Conservation (phyloP, 35 echinoderm and acorn worm species). For the Amphiura filiformis region DNA sequence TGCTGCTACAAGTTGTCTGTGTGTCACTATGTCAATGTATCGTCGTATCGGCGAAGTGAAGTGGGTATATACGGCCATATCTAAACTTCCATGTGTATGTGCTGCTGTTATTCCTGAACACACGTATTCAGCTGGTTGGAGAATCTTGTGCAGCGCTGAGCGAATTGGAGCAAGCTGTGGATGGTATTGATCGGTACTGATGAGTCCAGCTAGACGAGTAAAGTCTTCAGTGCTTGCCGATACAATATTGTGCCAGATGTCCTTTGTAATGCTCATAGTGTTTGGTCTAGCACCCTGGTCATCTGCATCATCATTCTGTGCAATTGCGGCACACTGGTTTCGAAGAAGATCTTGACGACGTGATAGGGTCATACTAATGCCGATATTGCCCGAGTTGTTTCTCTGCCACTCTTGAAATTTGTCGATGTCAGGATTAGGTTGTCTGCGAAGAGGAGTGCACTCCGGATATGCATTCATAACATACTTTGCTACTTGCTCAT, state of each 20-base stretch:
- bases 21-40: slow-evolving; percentile 85
- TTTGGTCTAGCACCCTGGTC: background rate
- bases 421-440: slow-evolving; percentile 41
- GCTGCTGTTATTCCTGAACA: slow-evolving; percentile 29
- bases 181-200: slow-evolving; percentile 64
- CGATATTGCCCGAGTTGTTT: slow-evolving; percentile 26
- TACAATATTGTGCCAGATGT: background rate
- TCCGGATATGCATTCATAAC: slow-evolving; percentile 19
- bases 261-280: background rate
- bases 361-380: slow-evolving; percentile 22
- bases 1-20: slow-evolving; percentile 52
- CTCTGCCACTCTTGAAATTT: slow-evolving; percentile 40
- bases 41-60: slow-evolving; percentile 93
- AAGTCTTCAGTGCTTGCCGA: background rate
- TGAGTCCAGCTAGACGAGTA: slow-evolving; percentile 11
- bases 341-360: no score
- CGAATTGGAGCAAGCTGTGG: slow-evolving; percentile 71
- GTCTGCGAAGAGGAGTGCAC: slow-evolving; percentile 52
- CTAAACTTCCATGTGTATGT: slow-evolving; percentile 52
- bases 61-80: slow-evolving; percentile 70
- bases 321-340: background rate
- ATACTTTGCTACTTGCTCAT: slow-evolving; percentile 40
- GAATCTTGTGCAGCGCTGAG: slow-evolving; percentile 44
- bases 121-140: slow-evolving; percentile 51
- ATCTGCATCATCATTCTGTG: no score